Evolutionary conservation across 2,888 invertebrate genomes (phyloP).

Genomic region (Amphipyra berbera): DNA sequence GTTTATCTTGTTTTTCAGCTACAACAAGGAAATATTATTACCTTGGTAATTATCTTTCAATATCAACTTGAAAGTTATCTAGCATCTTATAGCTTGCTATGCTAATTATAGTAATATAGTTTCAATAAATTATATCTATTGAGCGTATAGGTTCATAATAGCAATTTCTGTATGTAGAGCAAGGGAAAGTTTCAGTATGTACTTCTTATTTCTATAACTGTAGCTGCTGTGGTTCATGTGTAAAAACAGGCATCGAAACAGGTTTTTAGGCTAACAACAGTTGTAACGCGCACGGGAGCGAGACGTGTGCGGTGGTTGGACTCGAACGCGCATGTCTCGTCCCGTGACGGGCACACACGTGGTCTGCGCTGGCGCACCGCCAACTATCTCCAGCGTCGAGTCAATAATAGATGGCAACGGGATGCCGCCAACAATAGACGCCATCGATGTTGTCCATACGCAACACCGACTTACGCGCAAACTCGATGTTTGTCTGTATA

Average conservation of each 20-base stretch:
- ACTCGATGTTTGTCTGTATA: constrained; percentile 34
- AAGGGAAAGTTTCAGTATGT: constrained; percentile 13
- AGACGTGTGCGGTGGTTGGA: constrained; percentile 64
- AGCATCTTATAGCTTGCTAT: constrained; percentile 17
- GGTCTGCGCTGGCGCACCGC: constrained; percentile 85
- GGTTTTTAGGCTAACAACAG: constrained; percentile 64
- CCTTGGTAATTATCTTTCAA: constrained; percentile 49
- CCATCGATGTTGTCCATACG: constrained; percentile 68
- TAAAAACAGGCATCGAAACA: constrained; percentile 53
- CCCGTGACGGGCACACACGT: constrained; percentile 87
- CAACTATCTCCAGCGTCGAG: constrained; percentile 89
- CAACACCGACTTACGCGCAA: constrained; percentile 60
- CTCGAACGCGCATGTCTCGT: constrained; percentile 74
- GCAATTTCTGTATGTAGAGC: constrained; percentile 12
- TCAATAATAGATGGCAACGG: constrained; percentile 89
- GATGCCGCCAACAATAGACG: constrained; percentile 90
- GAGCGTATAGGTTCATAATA: constrained; percentile 1
- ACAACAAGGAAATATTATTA: constrained; percentile 68
- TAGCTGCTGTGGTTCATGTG: constrained; percentile 33
- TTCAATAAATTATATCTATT: background rate
- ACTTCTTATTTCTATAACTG: constrained; percentile 26
- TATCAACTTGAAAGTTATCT: constrained; percentile 30
- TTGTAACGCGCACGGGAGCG: constrained; percentile 59
- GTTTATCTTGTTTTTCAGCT: constrained; percentile 82
- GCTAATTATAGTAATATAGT: constrained; percentile 14